phyloP scores from a whole-genome alignment of 2,113 vertebrate species.

The Macroglossus sobrinus region DNA sequence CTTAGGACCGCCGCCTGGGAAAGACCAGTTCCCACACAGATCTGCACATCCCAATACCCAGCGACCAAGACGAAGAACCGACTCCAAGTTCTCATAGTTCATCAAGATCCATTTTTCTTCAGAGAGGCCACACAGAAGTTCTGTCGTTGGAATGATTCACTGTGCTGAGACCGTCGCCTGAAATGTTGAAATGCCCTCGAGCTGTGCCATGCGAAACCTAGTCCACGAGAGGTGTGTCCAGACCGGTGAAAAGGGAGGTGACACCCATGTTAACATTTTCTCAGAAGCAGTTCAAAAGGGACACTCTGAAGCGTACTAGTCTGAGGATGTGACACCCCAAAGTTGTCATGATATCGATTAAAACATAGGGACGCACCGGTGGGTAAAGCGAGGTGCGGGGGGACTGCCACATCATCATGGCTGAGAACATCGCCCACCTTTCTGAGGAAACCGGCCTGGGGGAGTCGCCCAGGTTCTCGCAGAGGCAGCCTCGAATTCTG shows the following conservation, averaged over 20 bases:
- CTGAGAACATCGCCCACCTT: background rate
- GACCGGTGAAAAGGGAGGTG: background rate
- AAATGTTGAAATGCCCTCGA: background rate
- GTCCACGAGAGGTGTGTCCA: background rate
- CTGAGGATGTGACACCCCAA: background rate
- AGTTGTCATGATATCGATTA: background rate
- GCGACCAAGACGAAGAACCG: no score
- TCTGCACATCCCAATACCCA: background rate
- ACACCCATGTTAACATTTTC: background rate
- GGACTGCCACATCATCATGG: rapidly evolving
- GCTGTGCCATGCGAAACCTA: background rate
- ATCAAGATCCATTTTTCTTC: background rate
- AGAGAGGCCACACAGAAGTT: background rate
- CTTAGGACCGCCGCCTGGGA: background rate
- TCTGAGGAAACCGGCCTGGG: background rate
- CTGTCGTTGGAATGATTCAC: background rate
- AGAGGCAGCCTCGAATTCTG: no score
- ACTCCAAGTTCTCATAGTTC: background rate
- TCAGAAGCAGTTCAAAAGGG: background rate
- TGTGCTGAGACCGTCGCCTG: background rate
- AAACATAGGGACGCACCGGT: background rate
- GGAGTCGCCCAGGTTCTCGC: no score
- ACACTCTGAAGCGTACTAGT: background rate
- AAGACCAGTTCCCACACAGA: background rate
- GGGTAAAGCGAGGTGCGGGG: background rate